Percentiles rank a stretch among this genome's conserved stretches.
Evolutionary conservation across 2,888 invertebrate species (phyloP).

Genomic region (Axea sp.): DNA sequence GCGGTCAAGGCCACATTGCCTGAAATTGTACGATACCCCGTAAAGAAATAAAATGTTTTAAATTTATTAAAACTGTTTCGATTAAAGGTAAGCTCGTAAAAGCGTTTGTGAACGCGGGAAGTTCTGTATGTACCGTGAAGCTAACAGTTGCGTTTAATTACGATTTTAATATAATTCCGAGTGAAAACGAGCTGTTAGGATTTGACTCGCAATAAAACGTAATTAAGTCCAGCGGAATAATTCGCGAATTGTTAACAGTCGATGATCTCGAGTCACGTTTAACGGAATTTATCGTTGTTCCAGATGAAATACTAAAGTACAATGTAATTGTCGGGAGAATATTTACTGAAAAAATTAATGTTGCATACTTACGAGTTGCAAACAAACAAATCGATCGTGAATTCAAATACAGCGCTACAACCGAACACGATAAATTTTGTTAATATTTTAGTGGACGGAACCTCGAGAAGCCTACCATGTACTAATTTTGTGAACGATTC

Average conservation of each 20-base stretch:
- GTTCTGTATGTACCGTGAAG: slow-evolving; percentile 39
- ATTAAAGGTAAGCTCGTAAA: slow-evolving; percentile 1
- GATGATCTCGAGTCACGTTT: slow-evolving; percentile 26
- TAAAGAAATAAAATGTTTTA: slow-evolving; percentile 9
- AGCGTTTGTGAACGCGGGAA: slow-evolving; percentile 43
- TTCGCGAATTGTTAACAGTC: slow-evolving; percentile 25
- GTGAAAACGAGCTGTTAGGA: slow-evolving; percentile 13
- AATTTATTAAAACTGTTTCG: slow-evolving; percentile 7
- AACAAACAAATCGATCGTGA: neutral
- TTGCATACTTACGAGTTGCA: slow-evolving; percentile 4
- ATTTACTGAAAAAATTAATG: slow-evolving; percentile 25
- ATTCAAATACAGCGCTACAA: neutral
- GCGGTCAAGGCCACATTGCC: slow-evolving; percentile 2
- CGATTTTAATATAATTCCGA: slow-evolving; percentile 4
- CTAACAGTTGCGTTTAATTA: slow-evolving; percentile 5
- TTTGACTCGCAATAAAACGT: slow-evolving; percentile 30
- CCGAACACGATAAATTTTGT: slow-evolving; percentile 7
- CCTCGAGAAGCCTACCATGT: neutral
- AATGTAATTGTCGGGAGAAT: slow-evolving; percentile 40
- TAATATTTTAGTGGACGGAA: slow-evolving; percentile 1
- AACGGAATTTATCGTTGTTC: slow-evolving; percentile 34
- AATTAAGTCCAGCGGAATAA: slow-evolving; percentile 12
- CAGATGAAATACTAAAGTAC: slow-evolving; percentile 25
- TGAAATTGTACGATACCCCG: slow-evolving; percentile 1
- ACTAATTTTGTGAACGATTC: slow-evolving; percentile 6